phyloP scores from a whole-genome alignment of 1,140 invertebrate species.

The Leptonema lineaticorne region DNA sequence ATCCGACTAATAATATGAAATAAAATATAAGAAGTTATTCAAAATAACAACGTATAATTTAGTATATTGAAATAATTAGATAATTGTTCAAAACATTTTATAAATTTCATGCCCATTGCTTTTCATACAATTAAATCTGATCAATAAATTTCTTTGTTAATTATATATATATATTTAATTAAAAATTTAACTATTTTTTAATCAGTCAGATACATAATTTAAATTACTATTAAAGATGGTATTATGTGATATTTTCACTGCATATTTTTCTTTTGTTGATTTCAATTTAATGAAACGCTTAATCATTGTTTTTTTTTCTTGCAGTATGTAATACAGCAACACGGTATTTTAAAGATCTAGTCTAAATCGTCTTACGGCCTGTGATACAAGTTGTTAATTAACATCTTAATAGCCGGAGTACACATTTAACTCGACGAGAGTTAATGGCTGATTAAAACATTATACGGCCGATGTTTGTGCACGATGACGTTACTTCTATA shows the following conservation, averaged over 20 bases:
- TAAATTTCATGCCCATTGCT: too few relatives aligned
- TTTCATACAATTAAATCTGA: too few relatives aligned
- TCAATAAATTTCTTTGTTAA: too few relatives aligned
- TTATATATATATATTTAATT: not conserved
- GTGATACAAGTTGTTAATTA: slow-evolving; percentile 31
- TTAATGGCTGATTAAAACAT: slow-evolving; percentile 33
- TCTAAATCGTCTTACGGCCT: not conserved
- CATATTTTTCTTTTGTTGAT: too few relatives aligned
- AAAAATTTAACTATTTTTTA: not conserved
- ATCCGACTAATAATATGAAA: too few relatives aligned
- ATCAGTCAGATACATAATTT: too few relatives aligned
- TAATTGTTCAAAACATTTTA: too few relatives aligned
- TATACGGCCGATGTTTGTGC: not conserved
- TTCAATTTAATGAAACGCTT: not conserved
- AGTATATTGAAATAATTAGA: too few relatives aligned
- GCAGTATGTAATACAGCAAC: not conserved
- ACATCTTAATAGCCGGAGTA: slow-evolving; percentile 32
- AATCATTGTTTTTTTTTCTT: not conserved
- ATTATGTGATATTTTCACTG: too few relatives aligned
- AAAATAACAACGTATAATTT: too few relatives aligned
- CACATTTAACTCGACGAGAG: not conserved
- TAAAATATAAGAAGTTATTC: too few relatives aligned
- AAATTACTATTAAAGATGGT: too few relatives aligned
- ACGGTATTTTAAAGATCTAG: not conserved
- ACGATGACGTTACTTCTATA: not conserved